Evolutionary conservation across 2,888 invertebrate species (phyloP).

Genomic region (Agrenia bidenticulata): DNA sequence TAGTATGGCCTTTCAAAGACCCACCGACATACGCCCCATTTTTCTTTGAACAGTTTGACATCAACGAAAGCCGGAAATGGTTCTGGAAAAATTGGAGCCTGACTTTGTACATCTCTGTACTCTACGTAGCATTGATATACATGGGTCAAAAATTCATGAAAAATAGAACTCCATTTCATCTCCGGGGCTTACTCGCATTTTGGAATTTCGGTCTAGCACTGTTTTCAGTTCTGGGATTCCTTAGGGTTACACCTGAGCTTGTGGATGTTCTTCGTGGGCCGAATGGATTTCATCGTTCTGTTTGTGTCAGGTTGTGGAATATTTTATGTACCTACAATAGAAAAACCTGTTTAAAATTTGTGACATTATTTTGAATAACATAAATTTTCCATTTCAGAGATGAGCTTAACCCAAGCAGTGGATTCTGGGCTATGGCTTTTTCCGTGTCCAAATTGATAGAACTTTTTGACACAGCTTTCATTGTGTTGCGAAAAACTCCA

Average conservation of each 20-base stretch:
- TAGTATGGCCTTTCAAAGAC: conserved; percentile 12
- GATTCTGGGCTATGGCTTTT: conserved; percentile 41
- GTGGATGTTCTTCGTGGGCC: conserved; percentile 39
- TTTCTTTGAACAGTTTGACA: conserved; percentile 16
- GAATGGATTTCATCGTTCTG: conserved; percentile 50
- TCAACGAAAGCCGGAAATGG: conserved; percentile 28
- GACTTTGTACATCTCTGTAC: conserved; percentile 37
- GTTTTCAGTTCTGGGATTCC: conserved; percentile 15
- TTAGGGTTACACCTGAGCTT: conserved; percentile 41
- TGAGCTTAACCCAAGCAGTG: conserved; percentile 39
- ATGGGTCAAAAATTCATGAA: conserved; percentile 34
- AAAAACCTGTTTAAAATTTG: conserved; percentile 21
- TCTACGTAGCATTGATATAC: conserved; percentile 32
- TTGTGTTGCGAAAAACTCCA: conserved; percentile 25
- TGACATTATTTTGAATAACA: not conserved
- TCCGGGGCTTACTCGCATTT: conserved; percentile 10
- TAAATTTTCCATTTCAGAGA: conserved; percentile 24
- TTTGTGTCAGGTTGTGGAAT: conserved; percentile 43
- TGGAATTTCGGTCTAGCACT: conserved; percentile 25
- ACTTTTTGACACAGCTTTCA: conserved; percentile 20
- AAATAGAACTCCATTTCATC: conserved; percentile 28
- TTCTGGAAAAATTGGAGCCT: conserved; percentile 35
- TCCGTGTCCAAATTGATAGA: conserved; percentile 26
- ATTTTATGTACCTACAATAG: conserved; percentile 14
- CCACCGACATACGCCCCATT: conserved; percentile 13